These are phyloP conservation scores for Xanthorhoe designata DNA, from an alignment of 2,888 invertebrate species.

Conservation along the genomic window DNA sequence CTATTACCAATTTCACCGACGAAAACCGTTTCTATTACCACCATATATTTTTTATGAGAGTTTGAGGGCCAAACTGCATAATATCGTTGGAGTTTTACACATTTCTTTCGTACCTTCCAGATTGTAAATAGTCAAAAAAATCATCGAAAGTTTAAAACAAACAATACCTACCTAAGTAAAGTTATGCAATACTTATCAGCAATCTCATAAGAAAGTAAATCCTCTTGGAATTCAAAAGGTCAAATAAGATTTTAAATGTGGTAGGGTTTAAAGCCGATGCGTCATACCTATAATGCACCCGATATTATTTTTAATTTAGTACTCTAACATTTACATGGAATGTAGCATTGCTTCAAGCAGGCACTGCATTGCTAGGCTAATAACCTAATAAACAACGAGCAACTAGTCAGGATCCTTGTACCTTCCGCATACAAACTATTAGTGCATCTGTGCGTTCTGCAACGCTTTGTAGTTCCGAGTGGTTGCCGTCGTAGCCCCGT, in stretches of 20 bases:
- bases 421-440: constrained; percentile 33
- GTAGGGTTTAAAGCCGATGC: neutral
- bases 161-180: too few species aligned
- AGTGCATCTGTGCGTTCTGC: constrained; percentile 41
- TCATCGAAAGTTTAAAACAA: too few species aligned
- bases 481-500: constrained; percentile 57
- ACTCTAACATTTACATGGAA: constrained; percentile 22
- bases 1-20: constrained; percentile 7
- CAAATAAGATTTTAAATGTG: too few species aligned
- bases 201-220: too few species aligned
- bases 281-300: constrained; percentile 7
- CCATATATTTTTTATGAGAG: constrained; percentile 13
- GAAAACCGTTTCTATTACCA: constrained; percentile 9
- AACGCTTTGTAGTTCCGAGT: constrained; percentile 68
- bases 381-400: constrained; percentile 58
- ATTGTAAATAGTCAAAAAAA: too few species aligned
- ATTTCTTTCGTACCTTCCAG: neutral
- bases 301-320: constrained; percentile 20
- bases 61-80: constrained; percentile 4
- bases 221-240: too few species aligned
- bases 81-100: neutral
- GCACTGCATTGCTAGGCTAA: constrained; percentile 48
- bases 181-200: too few species aligned
- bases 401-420: constrained; percentile 66
- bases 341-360: constrained; percentile 34